Evolutionary conservation across 2,797 vertebrate species (phyloP), one percentile per base, ranked within the genome.

Genomic region (Taenioides sp.): DNA sequence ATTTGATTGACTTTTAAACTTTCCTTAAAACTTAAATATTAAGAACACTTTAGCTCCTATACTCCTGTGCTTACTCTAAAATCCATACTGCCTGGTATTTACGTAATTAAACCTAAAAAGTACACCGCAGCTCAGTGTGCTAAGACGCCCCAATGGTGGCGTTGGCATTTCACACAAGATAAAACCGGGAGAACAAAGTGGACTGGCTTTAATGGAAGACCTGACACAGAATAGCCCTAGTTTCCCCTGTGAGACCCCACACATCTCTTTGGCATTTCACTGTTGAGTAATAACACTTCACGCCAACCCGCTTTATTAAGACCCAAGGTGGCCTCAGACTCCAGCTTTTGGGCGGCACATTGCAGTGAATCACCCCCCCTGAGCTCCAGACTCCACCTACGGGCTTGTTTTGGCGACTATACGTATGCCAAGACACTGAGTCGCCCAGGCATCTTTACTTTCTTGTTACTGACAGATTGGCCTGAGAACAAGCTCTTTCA

Each of bases 361-460:
- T 89, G 86, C 86, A 87, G 88, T 91, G 90, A 92, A 89, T 92
- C 90, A 88, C 87, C 79, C 84, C 80, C 76, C 87, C 79, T 80
- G 87, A 87, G 87, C 84, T 81, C 83, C 73, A 85, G 85, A 82
- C 82, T 71, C 73, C 83, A 86, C 86, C 82, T 83, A 79, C 84
- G 84, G 83, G 84, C 80, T 82, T 86, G 76, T 86, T 87, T 85
- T 84, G 43, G 60, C 80, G 79, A 78, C 84, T 71, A 72, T 82
- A 69, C 61, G 5, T 58, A 83, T 89, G 90, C 90, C 88, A 89
- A 85, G 74, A 75, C 84, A 85, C 87, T 85, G 86, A 79, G 86
- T 86, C 84, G 86, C 86, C 85, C 75, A 59, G 74, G 83, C 84
- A 75, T 74, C 77, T 86, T 83, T 74, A 85, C 81, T 81, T 86